Percentiles rank a stretch among this genome's conserved stretches.
Conservation (phyloP, 2,888 invertebrate species). For the Mesorhabditis sp. region DNA sequence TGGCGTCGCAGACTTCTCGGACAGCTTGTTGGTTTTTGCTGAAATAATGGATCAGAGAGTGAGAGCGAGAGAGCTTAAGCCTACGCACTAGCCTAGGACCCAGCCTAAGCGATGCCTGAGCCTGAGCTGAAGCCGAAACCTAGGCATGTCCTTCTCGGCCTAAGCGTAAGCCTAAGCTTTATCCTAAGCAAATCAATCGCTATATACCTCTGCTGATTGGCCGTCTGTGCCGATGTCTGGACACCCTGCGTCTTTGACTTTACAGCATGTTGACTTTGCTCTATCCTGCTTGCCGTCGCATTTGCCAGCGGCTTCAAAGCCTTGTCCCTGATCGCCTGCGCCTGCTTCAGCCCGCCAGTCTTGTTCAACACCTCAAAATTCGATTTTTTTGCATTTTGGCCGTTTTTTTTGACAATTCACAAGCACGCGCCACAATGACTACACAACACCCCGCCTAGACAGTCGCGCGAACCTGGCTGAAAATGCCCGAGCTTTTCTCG, state of each 20-base stretch:
- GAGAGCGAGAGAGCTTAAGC: too few relatives aligned
- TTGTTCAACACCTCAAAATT: constrained; percentile 41
- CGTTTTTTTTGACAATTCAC: background rate
- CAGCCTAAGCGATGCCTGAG: too few relatives aligned
- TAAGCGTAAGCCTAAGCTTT: too few relatives aligned
- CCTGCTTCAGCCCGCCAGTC: constrained; percentile 52
- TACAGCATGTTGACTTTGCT: constrained; percentile 51
- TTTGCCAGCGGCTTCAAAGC: constrained; percentile 51
- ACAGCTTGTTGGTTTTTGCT: constrained; percentile 57
- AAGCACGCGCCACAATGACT: too few relatives aligned
- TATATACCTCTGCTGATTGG: constrained; percentile 43
- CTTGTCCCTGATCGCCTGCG: constrained; percentile 54
- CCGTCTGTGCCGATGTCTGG: constrained; percentile 41
- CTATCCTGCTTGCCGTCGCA: constrained; percentile 46
- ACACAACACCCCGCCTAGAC: too few relatives aligned
- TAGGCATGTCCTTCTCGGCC: too few relatives aligned
- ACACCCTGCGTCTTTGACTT: constrained; percentile 31
- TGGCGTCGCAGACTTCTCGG: constrained; percentile 61
- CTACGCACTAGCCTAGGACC: too few relatives aligned
- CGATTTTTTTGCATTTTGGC: background rate
- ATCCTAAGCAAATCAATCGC: too few relatives aligned
- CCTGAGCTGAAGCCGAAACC: too few relatives aligned
- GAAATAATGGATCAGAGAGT: constrained; percentile 14
- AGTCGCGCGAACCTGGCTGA: constrained; percentile 38
- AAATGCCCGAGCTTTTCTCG: constrained; percentile 53